These are phyloP conservation scores for Byasa hedistus DNA, from an alignment of 2,888 invertebrate genomes.

Conservation along the genomic window DNA sequence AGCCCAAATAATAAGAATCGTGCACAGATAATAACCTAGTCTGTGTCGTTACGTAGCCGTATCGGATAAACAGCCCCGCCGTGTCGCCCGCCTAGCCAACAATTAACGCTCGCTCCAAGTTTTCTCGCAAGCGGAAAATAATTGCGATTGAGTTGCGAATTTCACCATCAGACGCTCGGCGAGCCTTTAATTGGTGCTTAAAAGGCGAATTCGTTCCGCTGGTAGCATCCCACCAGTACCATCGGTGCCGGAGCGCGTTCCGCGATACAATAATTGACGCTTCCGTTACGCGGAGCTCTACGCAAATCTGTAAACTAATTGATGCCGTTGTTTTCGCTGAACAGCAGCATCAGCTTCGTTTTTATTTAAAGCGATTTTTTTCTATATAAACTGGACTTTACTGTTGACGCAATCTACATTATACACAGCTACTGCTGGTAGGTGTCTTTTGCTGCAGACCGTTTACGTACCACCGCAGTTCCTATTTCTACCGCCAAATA, in stretches of 20 bases:
- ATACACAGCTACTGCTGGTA: too few relatives aligned
- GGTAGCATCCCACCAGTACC: slow-evolving; percentile 41
- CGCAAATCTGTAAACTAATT: too few relatives aligned
- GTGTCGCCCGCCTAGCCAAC: slow-evolving; percentile 45
- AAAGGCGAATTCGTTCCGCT: slow-evolving; percentile 57
- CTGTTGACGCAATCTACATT: too few relatives aligned
- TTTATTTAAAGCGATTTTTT: too few relatives aligned
- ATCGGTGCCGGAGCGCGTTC: slow-evolving; percentile 17
- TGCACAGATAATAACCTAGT: too few relatives aligned
- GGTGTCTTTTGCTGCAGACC: too few relatives aligned
- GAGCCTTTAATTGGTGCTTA: slow-evolving; percentile 66
- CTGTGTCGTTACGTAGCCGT: slow-evolving; percentile 14
- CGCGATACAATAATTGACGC: slow-evolving; percentile 25
- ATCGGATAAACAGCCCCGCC: slow-evolving; percentile 23
- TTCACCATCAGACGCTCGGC: slow-evolving; percentile 58
- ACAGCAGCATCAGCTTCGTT: too few relatives aligned
- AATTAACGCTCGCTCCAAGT: slow-evolving; percentile 64
- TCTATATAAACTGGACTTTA: too few relatives aligned
- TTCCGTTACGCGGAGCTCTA: slow-evolving; percentile 5
- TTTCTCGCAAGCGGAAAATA: slow-evolving; percentile 68
- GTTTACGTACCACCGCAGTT: too few relatives aligned
- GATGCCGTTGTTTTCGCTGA: too few relatives aligned
- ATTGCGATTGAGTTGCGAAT: slow-evolving; percentile 70
- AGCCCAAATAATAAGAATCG: too few relatives aligned
- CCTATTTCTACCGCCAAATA: too few relatives aligned